A percentile compares a stretch with the other conserved stretches of the same genome.
Evolutionary conservation across 2,888 invertebrate species (phyloP).

Genomic region (Cheilosia grossa): DNA sequence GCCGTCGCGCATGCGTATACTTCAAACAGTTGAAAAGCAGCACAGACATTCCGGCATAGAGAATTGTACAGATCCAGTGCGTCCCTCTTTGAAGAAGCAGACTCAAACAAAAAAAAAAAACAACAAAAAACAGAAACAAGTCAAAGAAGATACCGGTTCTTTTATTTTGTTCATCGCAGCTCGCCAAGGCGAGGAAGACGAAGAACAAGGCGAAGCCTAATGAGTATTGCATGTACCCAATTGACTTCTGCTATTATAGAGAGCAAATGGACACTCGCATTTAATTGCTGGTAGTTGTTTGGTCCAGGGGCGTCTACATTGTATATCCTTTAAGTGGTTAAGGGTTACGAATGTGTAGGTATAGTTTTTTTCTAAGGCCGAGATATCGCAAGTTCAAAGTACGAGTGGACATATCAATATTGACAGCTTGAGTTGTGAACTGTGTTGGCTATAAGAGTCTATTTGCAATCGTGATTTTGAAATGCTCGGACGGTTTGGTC

Average conservation of each 20-base stretch:
- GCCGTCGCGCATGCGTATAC: conserved; percentile 70
- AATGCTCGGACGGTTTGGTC: conserved; percentile 6
- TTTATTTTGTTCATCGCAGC: conserved; percentile 8
- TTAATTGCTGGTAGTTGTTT: conserved; percentile 55
- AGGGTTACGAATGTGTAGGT: neutral
- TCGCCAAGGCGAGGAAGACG: conserved; percentile 27
- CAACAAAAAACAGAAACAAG: conserved; percentile 62
- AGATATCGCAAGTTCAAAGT: too few species aligned
- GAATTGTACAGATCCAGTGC: conserved; percentile 54
- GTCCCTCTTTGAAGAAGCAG: conserved; percentile 47
- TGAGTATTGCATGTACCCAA: conserved; percentile 70
- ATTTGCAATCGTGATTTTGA: conserved; percentile 12
- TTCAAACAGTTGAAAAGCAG: conserved; percentile 68
- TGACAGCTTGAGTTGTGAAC: neutral
- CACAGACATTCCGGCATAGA: conserved; percentile 71
- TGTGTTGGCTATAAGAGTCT: neutral
- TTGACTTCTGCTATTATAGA: conserved; percentile 62
- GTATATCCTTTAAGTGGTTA: conserved; percentile 46
- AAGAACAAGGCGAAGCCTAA: conserved; percentile 50
- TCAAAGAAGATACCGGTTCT: conserved; percentile 71
- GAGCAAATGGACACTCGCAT: conserved; percentile 63
- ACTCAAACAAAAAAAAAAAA: too few species aligned
- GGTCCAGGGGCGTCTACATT: neutral
- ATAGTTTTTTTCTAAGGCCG: too few species aligned
- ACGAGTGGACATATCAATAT: too few species aligned